phyloP scores from a whole-genome alignment of 1,140 invertebrate genomes.

The Leptinotarsa lineolata region DNA sequence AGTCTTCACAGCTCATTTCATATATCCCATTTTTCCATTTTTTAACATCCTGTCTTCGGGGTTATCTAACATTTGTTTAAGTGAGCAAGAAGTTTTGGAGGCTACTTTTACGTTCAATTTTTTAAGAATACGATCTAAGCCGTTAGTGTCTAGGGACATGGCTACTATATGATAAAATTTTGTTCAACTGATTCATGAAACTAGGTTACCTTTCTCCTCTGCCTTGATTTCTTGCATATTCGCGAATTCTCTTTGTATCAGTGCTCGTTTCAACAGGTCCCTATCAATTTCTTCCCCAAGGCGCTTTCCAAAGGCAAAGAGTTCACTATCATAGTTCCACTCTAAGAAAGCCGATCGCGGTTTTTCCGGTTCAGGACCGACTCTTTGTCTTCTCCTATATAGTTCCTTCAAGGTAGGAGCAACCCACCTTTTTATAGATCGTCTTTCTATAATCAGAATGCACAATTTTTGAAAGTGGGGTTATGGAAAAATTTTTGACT shows the following conservation, averaged over 20 bases:
- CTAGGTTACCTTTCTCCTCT: conserved; percentile 56
- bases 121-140: no score
- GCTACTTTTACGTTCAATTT: no score
- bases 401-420: conserved; percentile 60
- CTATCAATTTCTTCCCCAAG: conserved; percentile 82
- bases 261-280: conserved; percentile 71
- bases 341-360: conserved; percentile 70
- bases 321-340: conserved; percentile 88
- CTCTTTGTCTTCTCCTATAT: conserved; percentile 54
- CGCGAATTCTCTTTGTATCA: conserved; percentile 77
- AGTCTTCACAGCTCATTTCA: no score
- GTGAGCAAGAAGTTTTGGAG: no score
- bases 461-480: no score
- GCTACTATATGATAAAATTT: no score
- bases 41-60: no score
- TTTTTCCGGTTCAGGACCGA: conserved; percentile 50
- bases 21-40: no score
- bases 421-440: conserved; percentile 60
- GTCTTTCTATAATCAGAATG: not conserved
- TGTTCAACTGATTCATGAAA: no score
- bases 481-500: not conserved
- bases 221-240: conserved; percentile 43
- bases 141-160: no score
- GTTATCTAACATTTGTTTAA: no score
- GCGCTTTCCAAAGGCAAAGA: conserved; percentile 85